These are phyloP conservation scores for Dynastes tityus DNA, from an alignment of 2,888 invertebrate species.

Conservation along the genomic window DNA sequence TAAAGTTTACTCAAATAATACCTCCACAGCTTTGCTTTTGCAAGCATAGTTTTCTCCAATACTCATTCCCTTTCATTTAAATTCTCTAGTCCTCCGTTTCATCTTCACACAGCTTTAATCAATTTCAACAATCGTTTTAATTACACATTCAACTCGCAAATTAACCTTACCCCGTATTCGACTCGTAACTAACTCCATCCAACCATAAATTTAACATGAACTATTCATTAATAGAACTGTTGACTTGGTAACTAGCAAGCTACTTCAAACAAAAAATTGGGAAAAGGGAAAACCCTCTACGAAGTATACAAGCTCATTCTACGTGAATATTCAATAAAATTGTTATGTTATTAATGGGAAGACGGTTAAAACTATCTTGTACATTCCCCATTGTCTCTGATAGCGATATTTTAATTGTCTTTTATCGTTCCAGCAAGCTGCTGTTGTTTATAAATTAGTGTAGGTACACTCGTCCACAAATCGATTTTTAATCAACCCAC, in stretches of 20 bases:
- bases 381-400: not conserved
- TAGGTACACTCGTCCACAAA: constrained; percentile 10
- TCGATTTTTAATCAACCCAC: constrained; percentile 37
- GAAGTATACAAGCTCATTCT: too few species aligned
- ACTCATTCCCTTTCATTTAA: too few species aligned
- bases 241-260: not conserved
- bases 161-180: constrained; percentile 7
- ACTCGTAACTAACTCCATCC: not conserved
- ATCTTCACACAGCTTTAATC: not conserved
- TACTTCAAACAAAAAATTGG: too few species aligned
- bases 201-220: constrained; percentile 7
- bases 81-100: too few species aligned
- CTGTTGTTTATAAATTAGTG: constrained; percentile 20
- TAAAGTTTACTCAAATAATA: too few species aligned
- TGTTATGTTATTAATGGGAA: too few species aligned
- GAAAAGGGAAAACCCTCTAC: too few species aligned
- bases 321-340: too few species aligned
- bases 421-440: not conserved
- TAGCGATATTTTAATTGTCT: constrained; percentile 35
- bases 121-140: constrained; percentile 8
- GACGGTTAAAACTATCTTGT: too few species aligned
- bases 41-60: too few species aligned
- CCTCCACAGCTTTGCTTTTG: too few species aligned
- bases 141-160: not conserved
- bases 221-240: constrained; percentile 10